Base-by-base conservation (phyloP, 2,797 vertebrate genomes). In the Austrolebias charrua region DNA sequence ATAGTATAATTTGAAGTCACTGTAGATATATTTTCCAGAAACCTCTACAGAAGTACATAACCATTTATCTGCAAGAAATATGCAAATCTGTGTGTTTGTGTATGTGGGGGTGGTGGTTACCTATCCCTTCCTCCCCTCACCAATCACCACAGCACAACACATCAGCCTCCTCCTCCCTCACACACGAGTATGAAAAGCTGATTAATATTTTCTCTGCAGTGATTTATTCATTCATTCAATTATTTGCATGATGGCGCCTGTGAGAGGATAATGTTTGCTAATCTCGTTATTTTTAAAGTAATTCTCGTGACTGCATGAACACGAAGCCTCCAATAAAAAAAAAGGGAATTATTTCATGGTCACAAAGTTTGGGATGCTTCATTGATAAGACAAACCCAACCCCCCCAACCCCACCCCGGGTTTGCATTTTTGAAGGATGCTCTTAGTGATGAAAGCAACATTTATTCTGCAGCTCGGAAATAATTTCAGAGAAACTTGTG, bases 211-310 rank as follows among this genome's bases (percentile, higher is more conserved):
- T 79, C 69, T 83, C 68, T 20, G 59, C 63, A 49, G 63, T 74
- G 78, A 85, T 87, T 84, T 82, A 83, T 75, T 84, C 62, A 71
- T 79, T 85, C 51, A 63, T 84, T 85, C 80, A 77, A 81, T 87
- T 82, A 73, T 88, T 71, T 66, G 64, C 6, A 50, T 79, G 80
- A 79, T 58, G 53, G 69, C 69, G 73, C 74, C 64, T 80, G 48
- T 5, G 7, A 85, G 68, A 58, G 63, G 54, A 73, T 64, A 75
- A 75, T 76, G 63, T 74, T 71, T 71, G 74, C 68, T 71, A 35
- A 47, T 50, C 35, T 47, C 66, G 77, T 14, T 53, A 40, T 19
- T 11, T 6, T 5, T 40, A 19, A 28, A 6, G 12, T 12, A 11
- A 40, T 46, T 53, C 48, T 31, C 28, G 46, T 64, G 28, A 52